phyloP scores from a whole-genome alignment of 2,888 invertebrate species.

The Rhagophthalmus giganteus region DNA sequence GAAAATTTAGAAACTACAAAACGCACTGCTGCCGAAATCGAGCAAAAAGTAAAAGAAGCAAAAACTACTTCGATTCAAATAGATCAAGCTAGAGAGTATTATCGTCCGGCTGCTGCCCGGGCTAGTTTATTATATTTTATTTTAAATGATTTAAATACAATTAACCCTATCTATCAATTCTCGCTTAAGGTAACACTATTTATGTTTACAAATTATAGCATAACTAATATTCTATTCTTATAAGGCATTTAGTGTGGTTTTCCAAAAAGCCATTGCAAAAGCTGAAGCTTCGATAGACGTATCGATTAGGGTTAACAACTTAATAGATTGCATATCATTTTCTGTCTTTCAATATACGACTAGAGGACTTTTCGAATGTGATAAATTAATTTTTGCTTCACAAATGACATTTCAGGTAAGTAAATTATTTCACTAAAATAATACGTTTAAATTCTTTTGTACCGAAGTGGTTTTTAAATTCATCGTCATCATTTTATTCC shows the following conservation, averaged over 20 bases:
- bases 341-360: conserved; percentile 95
- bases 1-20: conserved; percentile 97
- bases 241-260: conserved; percentile 97
- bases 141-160: conserved; percentile 91
- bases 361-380: conserved; percentile 92
- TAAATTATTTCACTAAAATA: not conserved
- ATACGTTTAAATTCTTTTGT: not conserved
- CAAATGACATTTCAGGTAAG: conserved; percentile 93
- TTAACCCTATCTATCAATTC: conserved; percentile 97
- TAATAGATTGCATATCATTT: conserved; percentile 93
- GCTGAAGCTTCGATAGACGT: conserved; percentile 84
- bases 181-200: conserved; percentile 79
- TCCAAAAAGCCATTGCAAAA: conserved; percentile 91
- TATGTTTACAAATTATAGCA: not conserved
- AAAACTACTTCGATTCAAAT: conserved; percentile 90
- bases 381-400: conserved; percentile 93
- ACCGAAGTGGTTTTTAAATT: too few species aligned
- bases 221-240: conserved; percentile 36
- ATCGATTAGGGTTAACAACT: conserved; percentile 75
- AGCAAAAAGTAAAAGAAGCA: conserved; percentile 89
- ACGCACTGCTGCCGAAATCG: conserved; percentile 93
- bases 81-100: conserved; percentile 88
- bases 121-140: conserved; percentile 95
- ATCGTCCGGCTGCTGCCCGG: conserved; percentile 85
- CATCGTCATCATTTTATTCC: too few species aligned